Conservation (phyloP, 2,113 vertebrate species). For the Okapia johnstoni region DNA sequence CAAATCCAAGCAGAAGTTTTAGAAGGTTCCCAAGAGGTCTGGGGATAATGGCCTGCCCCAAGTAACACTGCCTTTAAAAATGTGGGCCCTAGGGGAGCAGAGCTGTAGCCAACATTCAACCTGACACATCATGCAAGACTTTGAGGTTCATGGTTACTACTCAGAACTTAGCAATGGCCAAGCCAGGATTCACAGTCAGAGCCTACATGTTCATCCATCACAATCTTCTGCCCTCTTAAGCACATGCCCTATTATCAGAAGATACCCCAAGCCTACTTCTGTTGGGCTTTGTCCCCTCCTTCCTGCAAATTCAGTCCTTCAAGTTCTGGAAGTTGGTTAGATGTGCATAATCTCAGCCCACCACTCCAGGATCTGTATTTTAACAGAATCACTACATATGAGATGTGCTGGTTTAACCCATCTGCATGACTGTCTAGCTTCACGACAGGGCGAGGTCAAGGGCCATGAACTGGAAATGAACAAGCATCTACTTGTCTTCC, state of each 20-base stretch:
- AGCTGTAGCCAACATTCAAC: neutral
- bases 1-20: neutral
- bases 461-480: neutral
- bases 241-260: neutral
- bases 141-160: neutral
- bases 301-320: neutral
- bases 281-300: neutral
- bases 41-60: neutral
- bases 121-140: neutral
- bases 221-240: neutral
- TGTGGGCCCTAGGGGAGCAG: neutral
- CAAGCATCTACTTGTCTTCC: neutral
- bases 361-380: neutral
- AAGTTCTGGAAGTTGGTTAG: neutral
- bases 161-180: neutral
- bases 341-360: neutral
- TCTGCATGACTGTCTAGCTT: rapidly evolving
- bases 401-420: neutral
- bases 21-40: neutral
- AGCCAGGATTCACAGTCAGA: neutral
- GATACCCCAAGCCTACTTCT: neutral
- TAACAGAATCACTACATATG: neutral
- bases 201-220: too few relatives aligned
- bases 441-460: neutral
- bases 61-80: neutral